Conservation (phyloP, 2,113 vertebrate genomes). For the Chaetura pelagica region DNA sequence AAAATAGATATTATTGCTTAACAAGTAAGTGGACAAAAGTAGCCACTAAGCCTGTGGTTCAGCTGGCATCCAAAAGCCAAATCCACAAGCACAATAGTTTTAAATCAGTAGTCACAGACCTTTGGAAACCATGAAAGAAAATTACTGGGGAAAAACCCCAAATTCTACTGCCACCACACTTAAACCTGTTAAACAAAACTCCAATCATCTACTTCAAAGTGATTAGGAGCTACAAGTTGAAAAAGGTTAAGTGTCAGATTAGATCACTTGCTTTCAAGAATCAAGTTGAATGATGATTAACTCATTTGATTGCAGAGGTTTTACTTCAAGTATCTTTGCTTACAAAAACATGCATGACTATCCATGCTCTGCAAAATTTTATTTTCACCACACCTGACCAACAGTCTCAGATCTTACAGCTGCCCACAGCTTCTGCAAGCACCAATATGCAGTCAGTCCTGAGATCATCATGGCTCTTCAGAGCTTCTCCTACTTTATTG, state of each 20-base stretch:
- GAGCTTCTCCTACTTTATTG: neutral
- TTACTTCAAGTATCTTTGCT: neutral
- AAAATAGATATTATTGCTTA: conserved; percentile 1
- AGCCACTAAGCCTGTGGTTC: neutral
- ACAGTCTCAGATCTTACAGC: neutral
- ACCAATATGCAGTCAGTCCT: neutral
- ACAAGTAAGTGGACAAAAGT: neutral
- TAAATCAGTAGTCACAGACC: neutral
- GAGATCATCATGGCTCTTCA: neutral
- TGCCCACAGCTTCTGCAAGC: neutral
- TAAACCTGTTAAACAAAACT: neutral
- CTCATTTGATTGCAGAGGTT: neutral
- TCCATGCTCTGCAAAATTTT: neutral
- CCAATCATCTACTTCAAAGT: neutral
- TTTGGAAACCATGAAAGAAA: neutral
- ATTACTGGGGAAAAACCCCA: neutral
- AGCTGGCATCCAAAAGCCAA: neutral
- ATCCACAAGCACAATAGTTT: neutral
- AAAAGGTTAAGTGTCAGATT: conserved; percentile 23
- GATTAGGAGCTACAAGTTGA: neutral
- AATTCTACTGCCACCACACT: neutral
- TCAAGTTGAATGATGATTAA: conserved; percentile 31
- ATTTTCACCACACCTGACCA: neutral
- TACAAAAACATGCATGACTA: neutral
- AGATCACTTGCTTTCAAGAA: neutral